phyloP scores from a whole-genome alignment of 2,113 vertebrate genomes.

The Halichoeres trimaculatus region DNA sequence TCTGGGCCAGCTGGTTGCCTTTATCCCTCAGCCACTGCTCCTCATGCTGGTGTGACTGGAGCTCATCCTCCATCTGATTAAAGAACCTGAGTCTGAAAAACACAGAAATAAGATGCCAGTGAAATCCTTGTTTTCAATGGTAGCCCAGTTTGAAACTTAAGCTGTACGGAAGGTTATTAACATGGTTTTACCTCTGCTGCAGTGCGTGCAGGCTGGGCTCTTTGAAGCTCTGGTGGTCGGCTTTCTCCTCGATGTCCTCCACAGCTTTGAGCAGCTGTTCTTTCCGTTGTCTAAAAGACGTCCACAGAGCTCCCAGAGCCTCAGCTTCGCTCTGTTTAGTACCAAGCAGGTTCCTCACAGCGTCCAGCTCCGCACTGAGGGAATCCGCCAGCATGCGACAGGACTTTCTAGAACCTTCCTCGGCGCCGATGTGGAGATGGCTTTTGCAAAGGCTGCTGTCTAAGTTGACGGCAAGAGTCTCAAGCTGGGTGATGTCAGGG shows the following conservation, averaged over 20 bases:
- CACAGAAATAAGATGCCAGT: conserved; percentile 33
- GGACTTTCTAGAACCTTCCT: conserved; percentile 85
- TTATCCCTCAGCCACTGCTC: conserved; percentile 94
- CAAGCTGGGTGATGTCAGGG: conserved; percentile 85
- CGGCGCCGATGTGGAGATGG: conserved; percentile 87
- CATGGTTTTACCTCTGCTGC: conserved; percentile 88
- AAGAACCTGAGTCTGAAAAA: conserved; percentile 88
- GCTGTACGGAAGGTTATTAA: too few species aligned
- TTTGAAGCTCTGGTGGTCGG: conserved; percentile 87
- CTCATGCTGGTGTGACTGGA: conserved; percentile 94
- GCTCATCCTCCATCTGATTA: conserved; percentile 94
- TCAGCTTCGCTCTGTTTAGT: conserved; percentile 95
- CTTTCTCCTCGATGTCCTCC: conserved; percentile 93
- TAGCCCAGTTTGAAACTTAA: too few species aligned
- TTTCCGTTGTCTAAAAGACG: conserved; percentile 87
- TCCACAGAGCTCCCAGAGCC: conserved; percentile 86
- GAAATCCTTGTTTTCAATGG: background rate
- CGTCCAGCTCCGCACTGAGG: conserved; percentile 87
- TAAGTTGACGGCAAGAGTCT: conserved; percentile 86
- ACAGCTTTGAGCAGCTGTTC: conserved; percentile 90
- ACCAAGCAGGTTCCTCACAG: conserved; percentile 90
- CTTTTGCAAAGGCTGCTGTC: conserved; percentile 90
- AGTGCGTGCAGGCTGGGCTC: conserved; percentile 88
- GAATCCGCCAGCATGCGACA: conserved; percentile 88
- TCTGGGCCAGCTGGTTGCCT: conserved; percentile 91